A percentile compares a stretch with the other conserved stretches of the same genome.
These are phyloP conservation scores for Poecilus cupreus DNA, from an alignment of 2,888 invertebrate genomes.

Conservation along the genomic window DNA sequence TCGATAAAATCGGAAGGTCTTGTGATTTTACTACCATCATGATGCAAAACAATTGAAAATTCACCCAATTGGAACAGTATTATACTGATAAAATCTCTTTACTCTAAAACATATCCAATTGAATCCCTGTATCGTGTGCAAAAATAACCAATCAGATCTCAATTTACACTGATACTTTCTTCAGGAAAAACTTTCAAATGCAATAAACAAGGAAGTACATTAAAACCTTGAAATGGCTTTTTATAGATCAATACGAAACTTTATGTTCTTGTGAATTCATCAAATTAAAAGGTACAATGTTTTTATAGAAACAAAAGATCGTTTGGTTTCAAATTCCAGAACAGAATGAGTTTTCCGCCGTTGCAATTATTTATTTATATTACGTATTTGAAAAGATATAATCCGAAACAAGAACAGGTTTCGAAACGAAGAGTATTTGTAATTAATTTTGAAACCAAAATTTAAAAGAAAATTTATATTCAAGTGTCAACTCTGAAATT, in stretches of 20 bases:
- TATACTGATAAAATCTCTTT: no score
- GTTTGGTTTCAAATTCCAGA: background rate
- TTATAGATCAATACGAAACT: background rate
- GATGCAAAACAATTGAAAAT: no score
- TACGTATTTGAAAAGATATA: no score
- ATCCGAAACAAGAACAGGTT: no score
- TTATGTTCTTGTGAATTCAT: background rate
- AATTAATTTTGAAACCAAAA: background rate
- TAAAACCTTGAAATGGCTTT: background rate
- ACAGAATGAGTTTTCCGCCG: background rate
- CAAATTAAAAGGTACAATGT: background rate
- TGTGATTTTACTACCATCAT: no score
- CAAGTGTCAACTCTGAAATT: constrained; percentile 4
- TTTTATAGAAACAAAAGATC: background rate
- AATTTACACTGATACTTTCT: background rate
- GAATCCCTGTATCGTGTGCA: no score
- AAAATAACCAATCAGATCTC: background rate
- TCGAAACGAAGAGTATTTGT: no score
- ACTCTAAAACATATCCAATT: no score
- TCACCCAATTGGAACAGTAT: no score
- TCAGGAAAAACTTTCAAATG: background rate
- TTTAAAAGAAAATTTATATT: constrained; percentile 19
- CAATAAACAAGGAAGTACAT: background rate
- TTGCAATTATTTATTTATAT: no score
- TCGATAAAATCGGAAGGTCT: no score